Evolutionary conservation across 2,888 invertebrate genomes (phyloP).

Genomic region (Eledone cirrhosa): DNA sequence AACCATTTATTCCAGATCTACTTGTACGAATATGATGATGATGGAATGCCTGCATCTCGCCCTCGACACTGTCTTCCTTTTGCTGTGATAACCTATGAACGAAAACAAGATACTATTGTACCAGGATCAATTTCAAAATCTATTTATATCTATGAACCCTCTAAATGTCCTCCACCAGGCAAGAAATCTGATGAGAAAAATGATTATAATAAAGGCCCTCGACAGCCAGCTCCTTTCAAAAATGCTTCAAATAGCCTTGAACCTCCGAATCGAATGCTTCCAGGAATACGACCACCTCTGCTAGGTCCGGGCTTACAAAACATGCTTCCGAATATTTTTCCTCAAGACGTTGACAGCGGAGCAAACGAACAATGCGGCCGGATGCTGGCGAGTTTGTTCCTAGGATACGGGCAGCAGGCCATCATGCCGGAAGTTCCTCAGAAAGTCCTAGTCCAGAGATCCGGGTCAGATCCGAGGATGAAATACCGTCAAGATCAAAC

Average conservation of each 20-base stretch:
- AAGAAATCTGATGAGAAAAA: background rate
- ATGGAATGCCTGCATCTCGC: slow-evolving; percentile 46
- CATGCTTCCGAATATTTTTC: too few species aligned
- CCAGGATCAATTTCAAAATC: background rate
- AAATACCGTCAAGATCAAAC: background rate
- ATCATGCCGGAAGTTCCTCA: background rate
- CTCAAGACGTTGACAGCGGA: too few species aligned
- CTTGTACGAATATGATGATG: slow-evolving; percentile 57
- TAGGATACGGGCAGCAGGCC: background rate
- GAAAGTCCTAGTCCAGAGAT: slow-evolving; percentile 9
- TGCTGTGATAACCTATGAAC: slow-evolving; percentile 42
- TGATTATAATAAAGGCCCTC: slow-evolving; percentile 3
- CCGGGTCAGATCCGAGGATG: background rate
- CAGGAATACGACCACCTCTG: too few species aligned
- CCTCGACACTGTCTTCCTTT: slow-evolving; percentile 58
- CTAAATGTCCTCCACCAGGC: background rate
- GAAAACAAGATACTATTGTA: background rate
- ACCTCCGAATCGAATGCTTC: background rate
- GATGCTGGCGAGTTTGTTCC: background rate
- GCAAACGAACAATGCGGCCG: background rate
- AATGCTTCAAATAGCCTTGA: background rate
- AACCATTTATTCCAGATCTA: slow-evolving; percentile 47
- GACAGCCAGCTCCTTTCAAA: background rate
- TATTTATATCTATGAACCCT: slow-evolving; percentile 4
- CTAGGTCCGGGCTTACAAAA: too few species aligned